Conservation (phyloP, 1,140 invertebrate genomes). For the Cotesia chilonis region DNA sequence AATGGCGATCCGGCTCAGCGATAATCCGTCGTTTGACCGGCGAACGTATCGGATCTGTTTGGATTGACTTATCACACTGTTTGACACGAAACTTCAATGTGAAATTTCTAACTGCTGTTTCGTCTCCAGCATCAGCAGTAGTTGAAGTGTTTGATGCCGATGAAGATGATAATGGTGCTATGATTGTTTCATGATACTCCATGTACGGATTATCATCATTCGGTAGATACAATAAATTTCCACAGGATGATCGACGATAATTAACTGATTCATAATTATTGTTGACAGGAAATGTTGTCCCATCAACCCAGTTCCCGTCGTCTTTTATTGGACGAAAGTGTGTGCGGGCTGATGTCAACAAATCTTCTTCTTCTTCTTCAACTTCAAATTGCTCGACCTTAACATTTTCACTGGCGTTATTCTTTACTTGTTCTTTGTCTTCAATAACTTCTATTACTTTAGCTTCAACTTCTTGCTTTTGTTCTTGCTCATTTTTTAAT, state of each 20-base stretch:
- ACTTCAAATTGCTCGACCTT: not conserved
- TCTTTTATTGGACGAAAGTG: constrained; percentile 80
- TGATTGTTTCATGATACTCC: constrained; percentile 63
- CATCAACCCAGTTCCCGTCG: constrained; percentile 70
- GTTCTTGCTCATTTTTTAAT: not conserved
- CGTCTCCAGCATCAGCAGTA: not conserved
- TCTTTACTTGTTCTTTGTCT: constrained; percentile 17
- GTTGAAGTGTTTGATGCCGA: too few relatives aligned
- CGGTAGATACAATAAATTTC: constrained; percentile 59
- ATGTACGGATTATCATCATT: constrained; percentile 67
- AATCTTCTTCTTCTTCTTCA: constrained; percentile 73
- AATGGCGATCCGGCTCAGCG: constrained; percentile 57
- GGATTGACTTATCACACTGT: constrained; percentile 69
- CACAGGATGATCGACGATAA: constrained; percentile 60
- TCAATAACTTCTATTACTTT: not conserved
- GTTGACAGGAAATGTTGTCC: constrained; percentile 74
- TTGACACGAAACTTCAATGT: constrained; percentile 67
- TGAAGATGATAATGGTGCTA: constrained; percentile 37
- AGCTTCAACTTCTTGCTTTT: too few relatives aligned
- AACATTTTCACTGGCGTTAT: not conserved
- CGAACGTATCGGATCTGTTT: constrained; percentile 66
- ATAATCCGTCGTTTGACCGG: constrained; percentile 59
- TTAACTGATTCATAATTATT: constrained; percentile 71
- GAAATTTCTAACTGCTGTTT: constrained; percentile 54
- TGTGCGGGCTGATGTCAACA: constrained; percentile 75